Evolutionary conservation across 1,140 invertebrate species (phyloP).

Genomic region (Philotrypesis tridentata): DNA sequence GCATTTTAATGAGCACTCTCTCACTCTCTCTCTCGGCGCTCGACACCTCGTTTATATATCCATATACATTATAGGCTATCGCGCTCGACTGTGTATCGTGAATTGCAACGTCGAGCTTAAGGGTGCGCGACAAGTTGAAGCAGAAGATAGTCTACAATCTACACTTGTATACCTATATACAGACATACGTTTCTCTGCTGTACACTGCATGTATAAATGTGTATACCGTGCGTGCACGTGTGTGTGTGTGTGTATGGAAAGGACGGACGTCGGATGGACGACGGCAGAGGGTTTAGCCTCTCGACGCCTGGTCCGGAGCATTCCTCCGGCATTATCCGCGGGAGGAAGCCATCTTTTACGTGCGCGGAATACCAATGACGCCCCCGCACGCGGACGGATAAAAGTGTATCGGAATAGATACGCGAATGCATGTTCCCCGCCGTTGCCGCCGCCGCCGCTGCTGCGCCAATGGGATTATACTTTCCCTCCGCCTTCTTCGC

Average conservation of each 20-base stretch:
- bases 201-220: too few species aligned
- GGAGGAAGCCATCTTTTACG: conserved; percentile 71
- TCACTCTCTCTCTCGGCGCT: too few species aligned
- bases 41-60: conserved; percentile 21
- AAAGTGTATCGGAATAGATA: conserved; percentile 56
- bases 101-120: neutral
- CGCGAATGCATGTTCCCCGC: conserved; percentile 24
- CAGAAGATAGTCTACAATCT: neutral
- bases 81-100: neutral
- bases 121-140: conserved; percentile 10
- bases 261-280: conserved; percentile 20
- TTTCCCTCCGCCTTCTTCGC: neutral
- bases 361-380: conserved; percentile 64
- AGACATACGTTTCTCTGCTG: too few species aligned
- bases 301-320: conserved; percentile 45
- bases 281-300: conserved; percentile 10
- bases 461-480: conserved; percentile 29
- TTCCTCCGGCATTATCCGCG: conserved; percentile 64
- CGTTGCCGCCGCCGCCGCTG: too few species aligned
- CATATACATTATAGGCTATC: conserved; percentile 13
- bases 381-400: conserved; percentile 51
- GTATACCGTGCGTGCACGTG: too few species aligned
- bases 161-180: too few species aligned
- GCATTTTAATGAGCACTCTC: conserved; percentile 32
- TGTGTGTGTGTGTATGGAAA: neutral